These are phyloP conservation scores for Arge pagana DNA, from an alignment of 2,888 invertebrate species.

Conservation along the genomic window DNA sequence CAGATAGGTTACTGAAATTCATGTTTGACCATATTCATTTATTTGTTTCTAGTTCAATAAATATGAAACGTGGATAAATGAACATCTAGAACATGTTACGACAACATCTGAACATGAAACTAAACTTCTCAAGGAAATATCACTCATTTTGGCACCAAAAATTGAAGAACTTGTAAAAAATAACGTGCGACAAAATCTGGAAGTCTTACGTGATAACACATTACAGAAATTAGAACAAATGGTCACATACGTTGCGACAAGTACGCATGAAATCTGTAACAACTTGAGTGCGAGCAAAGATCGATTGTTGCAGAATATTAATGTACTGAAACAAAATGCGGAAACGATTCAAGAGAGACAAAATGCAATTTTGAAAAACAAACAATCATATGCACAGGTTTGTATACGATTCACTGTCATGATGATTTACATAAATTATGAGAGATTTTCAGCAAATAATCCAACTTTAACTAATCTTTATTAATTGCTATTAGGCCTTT, in stretches of 20 bases:
- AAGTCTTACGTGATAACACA: constrained; percentile 34
- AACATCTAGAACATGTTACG: constrained; percentile 35
- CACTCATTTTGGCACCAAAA: constrained; percentile 36
- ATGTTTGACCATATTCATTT: not conserved
- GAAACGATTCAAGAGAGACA: constrained; percentile 35
- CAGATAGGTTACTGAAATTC: not conserved
- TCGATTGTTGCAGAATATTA: constrained; percentile 35
- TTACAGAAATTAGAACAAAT: constrained; percentile 40
- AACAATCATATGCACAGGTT: constrained; percentile 30
- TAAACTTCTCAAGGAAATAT: constrained; percentile 33
- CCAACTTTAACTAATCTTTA: not conserved
- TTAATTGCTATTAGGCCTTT: constrained; percentile 35
- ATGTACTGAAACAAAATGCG: constrained; percentile 33
- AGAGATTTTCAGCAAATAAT: not conserved
- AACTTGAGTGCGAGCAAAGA: constrained; percentile 36
- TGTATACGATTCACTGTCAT: constrained; percentile 25
- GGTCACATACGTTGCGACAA: constrained; percentile 35
- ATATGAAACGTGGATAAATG: constrained; percentile 41
- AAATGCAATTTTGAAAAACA: constrained; percentile 23
- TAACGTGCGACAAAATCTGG: constrained; percentile 43
- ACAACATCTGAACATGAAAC: constrained; percentile 37
- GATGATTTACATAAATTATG: constrained; percentile 17
- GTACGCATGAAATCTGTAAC: constrained; percentile 37
- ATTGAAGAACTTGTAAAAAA: constrained; percentile 41
- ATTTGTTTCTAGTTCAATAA: constrained; percentile 36